Evolutionary conservation across 2,888 invertebrate genomes (phyloP), one percentile per base, ranked within the genome.

Genomic region (Cryptus viduatorius): DNA sequence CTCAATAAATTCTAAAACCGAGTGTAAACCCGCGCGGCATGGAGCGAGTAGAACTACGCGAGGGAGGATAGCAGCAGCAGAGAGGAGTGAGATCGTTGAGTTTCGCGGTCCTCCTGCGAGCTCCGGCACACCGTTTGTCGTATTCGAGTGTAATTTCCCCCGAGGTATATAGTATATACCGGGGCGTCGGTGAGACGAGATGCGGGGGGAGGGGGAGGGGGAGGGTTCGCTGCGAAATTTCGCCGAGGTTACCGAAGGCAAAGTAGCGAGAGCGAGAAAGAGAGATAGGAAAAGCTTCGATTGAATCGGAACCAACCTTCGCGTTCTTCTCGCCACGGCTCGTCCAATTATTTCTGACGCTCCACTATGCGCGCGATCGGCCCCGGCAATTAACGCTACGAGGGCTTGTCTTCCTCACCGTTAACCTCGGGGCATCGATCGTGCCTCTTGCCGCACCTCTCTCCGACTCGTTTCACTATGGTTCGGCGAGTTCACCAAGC

Each of bases 331-430:
- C 85, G 84, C 88, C 88, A 86, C 84, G 86, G 86, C 84, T 87
- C 88, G 87, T 90, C 90, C 91, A 92, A 92, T 92, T 92, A 92
- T 91, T 90, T 89, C 89, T 84, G 86, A 89, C 87, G 89, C 88
- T 89, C 81, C 67, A 77, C 80, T 89, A 79, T 85, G 85, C 85
- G 73, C 78, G 89, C 89, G 90, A 91, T 88, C 88, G 89, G 87
- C 84, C 88, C 72, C 88, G 88, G 91, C 90, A 90, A 91, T 92
- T 90, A 91, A 90, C 86, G 89, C 87, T 87, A 67, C 71, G 76
- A 73, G 82, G 69, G 82, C 84, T 83, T 79, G 80, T 84, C 83
- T 87, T 87, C 83, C 83, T 86, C 80, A 80, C 84, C 73, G 83
- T 80, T 83, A 86, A 83, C 84, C 82, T 79, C 81, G 78, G 56